Percentiles rank a stretch among this genome's conserved stretches.
Conservation (phyloP, 2,797 vertebrate genomes). For the Pelodytes ibericus region DNA sequence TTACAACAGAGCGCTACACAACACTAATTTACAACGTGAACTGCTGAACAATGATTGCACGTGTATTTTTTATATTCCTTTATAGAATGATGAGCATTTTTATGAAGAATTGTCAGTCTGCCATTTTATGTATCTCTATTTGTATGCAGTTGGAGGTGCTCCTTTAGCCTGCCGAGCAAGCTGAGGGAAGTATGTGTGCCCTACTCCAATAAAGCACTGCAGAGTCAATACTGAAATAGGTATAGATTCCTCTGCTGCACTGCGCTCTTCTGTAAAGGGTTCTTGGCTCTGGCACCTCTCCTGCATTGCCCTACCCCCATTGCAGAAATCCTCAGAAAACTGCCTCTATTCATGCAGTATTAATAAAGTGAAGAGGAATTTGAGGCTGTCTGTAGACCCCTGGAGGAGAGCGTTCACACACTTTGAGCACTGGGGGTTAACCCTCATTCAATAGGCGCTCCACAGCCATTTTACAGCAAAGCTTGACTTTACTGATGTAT, state of each 20-base stretch:
- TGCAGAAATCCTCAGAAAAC: constrained; percentile 28
- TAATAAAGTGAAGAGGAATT: constrained; percentile 47
- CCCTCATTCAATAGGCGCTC: not conserved
- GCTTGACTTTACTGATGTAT: not conserved
- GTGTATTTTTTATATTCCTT: too few species aligned
- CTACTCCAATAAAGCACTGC: constrained; percentile 12
- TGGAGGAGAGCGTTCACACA: not conserved
- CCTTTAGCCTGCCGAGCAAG: too few species aligned
- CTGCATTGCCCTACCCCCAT: constrained; percentile 29
- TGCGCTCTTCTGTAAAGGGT: constrained; percentile 35
- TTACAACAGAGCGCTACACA: too few species aligned
- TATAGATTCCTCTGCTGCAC: constrained; percentile 39
- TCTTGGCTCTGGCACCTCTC: constrained; percentile 43
- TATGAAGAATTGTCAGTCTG: too few species aligned
- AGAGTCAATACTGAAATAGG: constrained; percentile 21
- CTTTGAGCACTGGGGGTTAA: not conserved
- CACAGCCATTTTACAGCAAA: not conserved
- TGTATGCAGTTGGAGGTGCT: too few species aligned
- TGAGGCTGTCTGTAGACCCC: constrained; percentile 18
- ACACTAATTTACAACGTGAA: too few species aligned
- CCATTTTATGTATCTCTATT: too few species aligned
- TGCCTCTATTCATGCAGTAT: constrained; percentile 54
- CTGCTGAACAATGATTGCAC: too few species aligned
- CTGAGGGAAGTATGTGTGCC: too few species aligned
- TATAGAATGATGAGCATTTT: too few species aligned